These are phyloP conservation scores for Drosophila fungiperda DNA, from an alignment of 2,888 invertebrate genomes.

Conservation along the genomic window DNA sequence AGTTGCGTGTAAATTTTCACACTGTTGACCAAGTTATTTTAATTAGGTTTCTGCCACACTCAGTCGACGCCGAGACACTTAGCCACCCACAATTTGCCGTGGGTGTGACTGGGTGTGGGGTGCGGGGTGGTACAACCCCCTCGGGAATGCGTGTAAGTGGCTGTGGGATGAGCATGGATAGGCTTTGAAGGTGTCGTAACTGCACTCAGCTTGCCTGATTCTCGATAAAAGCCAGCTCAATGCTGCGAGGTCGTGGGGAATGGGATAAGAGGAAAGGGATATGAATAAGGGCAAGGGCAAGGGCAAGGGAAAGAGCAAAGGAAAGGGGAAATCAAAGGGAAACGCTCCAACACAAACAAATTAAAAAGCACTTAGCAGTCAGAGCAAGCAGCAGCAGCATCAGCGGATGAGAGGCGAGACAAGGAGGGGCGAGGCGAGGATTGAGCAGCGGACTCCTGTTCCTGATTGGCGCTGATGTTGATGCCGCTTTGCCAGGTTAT, in stretches of 20 bases:
- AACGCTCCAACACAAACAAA: constrained; percentile 68
- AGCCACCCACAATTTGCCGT: constrained; percentile 9
- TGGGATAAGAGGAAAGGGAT: neutral
- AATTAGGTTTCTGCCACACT: constrained; percentile 57
- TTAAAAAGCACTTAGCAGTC: constrained; percentile 79
- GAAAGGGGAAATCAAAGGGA: constrained; percentile 10
- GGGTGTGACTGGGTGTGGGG: neutral
- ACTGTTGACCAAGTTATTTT: constrained; percentile 70
- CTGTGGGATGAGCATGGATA: constrained; percentile 26
- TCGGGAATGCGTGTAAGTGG: constrained; percentile 73
- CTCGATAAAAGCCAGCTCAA: constrained; percentile 59
- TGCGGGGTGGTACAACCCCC: constrained; percentile 41
- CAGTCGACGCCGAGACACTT: neutral
- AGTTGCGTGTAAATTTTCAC: constrained; percentile 65
- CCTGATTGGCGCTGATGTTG: constrained; percentile 53
- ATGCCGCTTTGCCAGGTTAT: constrained; percentile 3
- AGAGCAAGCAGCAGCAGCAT: constrained; percentile 32
- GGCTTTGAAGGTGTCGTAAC: constrained; percentile 82
- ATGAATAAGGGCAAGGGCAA: neutral
- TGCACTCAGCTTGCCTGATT: constrained; percentile 75
- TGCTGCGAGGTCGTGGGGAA: neutral
- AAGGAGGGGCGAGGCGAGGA: neutral
- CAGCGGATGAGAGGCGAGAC: constrained; percentile 9
- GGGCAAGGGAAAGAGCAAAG: neutral
- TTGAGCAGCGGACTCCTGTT: constrained; percentile 12